A percentile compares a stretch with the other conserved stretches of the same genome.
Conservation (phyloP, 2,113 vertebrate genomes). For the Lycocorax pyrrhopterus region DNA sequence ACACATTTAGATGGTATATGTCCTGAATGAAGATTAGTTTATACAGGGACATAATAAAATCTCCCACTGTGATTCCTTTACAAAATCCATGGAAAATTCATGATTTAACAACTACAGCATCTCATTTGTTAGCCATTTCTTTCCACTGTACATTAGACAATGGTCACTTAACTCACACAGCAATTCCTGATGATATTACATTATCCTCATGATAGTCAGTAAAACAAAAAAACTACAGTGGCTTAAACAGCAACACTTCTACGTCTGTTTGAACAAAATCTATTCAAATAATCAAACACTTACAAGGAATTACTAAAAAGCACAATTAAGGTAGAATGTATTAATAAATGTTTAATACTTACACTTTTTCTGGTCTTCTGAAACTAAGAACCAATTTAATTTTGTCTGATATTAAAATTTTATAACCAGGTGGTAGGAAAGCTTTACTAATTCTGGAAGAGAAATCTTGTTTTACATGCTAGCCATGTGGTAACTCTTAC, state of each 20-base stretch:
- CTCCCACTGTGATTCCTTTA: conserved; percentile 37
- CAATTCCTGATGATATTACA: conserved; percentile 8
- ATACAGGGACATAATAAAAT: conserved; percentile 44
- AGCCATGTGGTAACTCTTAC: conserved; percentile 23
- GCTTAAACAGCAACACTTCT: conserved; percentile 15
- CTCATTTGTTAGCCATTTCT: conserved; percentile 37
- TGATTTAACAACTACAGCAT: conserved; percentile 30
- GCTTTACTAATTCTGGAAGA: conserved; percentile 21
- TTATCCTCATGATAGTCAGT: background rate
- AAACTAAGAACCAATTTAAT: conserved; percentile 16
- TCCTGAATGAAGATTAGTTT: conserved; percentile 43
- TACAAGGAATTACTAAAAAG: conserved; percentile 28
- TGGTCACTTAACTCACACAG: conserved; percentile 22
- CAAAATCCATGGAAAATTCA: conserved; percentile 56
- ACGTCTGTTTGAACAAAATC: conserved; percentile 16
- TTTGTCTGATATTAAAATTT: conserved; percentile 35
- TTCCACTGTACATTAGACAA: conserved; percentile 44
- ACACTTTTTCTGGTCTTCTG: conserved; percentile 23
- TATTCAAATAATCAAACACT: conserved; percentile 41
- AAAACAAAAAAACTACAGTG: conserved; percentile 17
- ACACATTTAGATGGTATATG: background rate
- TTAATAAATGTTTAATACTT: conserved; percentile 61
- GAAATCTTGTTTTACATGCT: background rate
- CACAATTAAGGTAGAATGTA: conserved; percentile 38
- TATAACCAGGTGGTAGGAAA: conserved; percentile 40